These are phyloP conservation scores for Megaleporinus macrocephalus DNA, from an alignment of 2,113 vertebrate genomes.

Conservation along the genomic window DNA sequence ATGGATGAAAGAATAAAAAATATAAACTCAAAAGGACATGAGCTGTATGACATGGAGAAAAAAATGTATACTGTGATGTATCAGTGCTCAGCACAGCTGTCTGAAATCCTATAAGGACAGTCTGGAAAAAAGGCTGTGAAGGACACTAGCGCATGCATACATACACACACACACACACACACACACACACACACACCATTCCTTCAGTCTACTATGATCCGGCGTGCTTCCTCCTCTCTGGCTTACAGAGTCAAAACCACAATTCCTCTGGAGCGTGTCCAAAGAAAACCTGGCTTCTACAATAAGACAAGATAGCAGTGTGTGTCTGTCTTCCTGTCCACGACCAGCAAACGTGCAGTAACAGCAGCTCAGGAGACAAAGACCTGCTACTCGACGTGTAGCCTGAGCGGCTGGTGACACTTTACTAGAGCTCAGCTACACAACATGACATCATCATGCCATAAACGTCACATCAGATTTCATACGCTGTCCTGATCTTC, in stretches of 20 bases:
- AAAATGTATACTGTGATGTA: too few species aligned
- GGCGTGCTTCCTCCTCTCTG: slow-evolving; percentile 62
- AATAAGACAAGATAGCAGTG: slow-evolving; percentile 27
- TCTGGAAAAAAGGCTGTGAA: not conserved
- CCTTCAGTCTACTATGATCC: not conserved
- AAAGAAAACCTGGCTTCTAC: slow-evolving; percentile 11
- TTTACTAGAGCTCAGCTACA: too few species aligned
- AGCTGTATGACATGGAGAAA: too few species aligned
- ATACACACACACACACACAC: not conserved
- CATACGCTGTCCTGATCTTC: too few species aligned
- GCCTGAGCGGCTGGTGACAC: too few species aligned
- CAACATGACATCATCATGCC: too few species aligned
- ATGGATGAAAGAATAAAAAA: too few species aligned
- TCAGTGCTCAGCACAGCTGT: not conserved
- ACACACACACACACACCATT: too few species aligned
- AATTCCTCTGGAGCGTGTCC: slow-evolving; percentile 61
- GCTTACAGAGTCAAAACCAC: slow-evolving; percentile 67
- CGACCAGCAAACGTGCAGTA: too few species aligned
- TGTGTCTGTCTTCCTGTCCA: not conserved
- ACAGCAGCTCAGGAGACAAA: not conserved
- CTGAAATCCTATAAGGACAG: not conserved
- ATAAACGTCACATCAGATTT: too few species aligned
- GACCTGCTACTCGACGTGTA: too few species aligned
- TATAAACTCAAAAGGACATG: too few species aligned
- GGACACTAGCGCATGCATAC: slow-evolving; percentile 6